A percentile compares a stretch with the other conserved stretches of the same genome.
Conservation (phyloP, 2,113 vertebrate genomes). For the Peromyscus polionotus region DNA sequence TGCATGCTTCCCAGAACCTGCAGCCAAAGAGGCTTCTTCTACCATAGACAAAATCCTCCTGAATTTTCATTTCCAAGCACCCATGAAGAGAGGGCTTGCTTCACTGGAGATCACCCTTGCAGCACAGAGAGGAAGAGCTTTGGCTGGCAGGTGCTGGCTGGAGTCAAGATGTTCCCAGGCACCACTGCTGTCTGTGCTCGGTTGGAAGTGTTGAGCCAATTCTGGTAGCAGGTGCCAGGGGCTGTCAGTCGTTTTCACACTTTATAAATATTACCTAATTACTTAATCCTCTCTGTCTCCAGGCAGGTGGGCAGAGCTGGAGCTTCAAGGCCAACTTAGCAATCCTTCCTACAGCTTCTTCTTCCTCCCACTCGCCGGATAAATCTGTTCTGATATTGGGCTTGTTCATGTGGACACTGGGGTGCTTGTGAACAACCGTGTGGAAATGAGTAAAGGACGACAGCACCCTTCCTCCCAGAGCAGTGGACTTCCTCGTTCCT, state of each 20-base stretch:
- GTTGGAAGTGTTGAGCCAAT: background rate
- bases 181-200: background rate
- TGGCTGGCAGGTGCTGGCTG: accelerated
- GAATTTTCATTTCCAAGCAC: background rate
- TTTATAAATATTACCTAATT: slow-evolving; percentile 47
- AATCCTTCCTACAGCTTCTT: background rate
- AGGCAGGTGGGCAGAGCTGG: slow-evolving; percentile 34
- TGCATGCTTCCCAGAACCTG: accelerated
- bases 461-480: background rate
- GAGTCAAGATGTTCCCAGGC: accelerated
- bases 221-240: accelerated
- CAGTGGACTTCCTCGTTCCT: background rate
- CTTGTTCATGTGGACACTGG: background rate
- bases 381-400: background rate
- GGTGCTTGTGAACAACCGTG: background rate
- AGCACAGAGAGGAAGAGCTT: background rate
- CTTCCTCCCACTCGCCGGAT: slow-evolving; percentile 43
- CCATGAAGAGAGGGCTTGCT: background rate
- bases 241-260: accelerated
- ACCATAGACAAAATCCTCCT: background rate
- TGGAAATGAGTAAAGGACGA: slow-evolving; percentile 28
- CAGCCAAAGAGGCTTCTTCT: background rate
- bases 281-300: background rate
- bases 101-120: background rate
- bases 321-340: background rate